Conservation (phyloP, 2,888 invertebrate genomes). For the Eupithecia inturbata region DNA sequence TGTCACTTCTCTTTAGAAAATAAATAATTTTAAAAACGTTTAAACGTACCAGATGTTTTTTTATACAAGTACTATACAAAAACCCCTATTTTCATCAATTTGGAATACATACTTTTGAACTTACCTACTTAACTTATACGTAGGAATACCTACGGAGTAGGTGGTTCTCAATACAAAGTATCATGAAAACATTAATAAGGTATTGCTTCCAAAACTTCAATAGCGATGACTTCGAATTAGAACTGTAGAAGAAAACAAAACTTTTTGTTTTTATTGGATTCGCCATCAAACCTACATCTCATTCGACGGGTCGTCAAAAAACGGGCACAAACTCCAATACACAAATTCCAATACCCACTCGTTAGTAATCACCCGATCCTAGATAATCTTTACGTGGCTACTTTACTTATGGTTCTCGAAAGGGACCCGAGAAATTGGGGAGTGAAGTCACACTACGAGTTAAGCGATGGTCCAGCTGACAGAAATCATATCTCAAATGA, state of each 20-base stretch:
- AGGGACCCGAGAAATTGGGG: background rate
- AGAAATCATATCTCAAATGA: background rate
- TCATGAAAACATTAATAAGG: too few relatives aligned
- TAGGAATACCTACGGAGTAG: background rate
- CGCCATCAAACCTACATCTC: constrained; percentile 29
- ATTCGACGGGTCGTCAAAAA: constrained; percentile 41
- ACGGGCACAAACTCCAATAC: constrained; percentile 46
- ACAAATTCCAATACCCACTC: constrained; percentile 54
- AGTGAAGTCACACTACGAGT: background rate
- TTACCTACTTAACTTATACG: too few relatives aligned
- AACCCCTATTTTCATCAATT: too few relatives aligned
- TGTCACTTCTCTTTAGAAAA: too few relatives aligned
- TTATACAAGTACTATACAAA: too few relatives aligned
- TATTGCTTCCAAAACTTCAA: background rate
- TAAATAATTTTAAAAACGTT: too few relatives aligned
- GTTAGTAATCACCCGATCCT: constrained; percentile 52
- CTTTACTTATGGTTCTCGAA: constrained; percentile 43
- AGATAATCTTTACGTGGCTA: constrained; percentile 50
- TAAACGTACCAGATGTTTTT: too few relatives aligned
- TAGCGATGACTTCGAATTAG: background rate
- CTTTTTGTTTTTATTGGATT: constrained; percentile 7
- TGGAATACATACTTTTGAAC: too few relatives aligned
- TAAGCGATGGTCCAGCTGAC: background rate
- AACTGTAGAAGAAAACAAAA: background rate
- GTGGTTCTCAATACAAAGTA: too few relatives aligned